phyloP scores from a whole-genome alignment of 1,140 invertebrate species.

The Penaeus japonicus region DNA sequence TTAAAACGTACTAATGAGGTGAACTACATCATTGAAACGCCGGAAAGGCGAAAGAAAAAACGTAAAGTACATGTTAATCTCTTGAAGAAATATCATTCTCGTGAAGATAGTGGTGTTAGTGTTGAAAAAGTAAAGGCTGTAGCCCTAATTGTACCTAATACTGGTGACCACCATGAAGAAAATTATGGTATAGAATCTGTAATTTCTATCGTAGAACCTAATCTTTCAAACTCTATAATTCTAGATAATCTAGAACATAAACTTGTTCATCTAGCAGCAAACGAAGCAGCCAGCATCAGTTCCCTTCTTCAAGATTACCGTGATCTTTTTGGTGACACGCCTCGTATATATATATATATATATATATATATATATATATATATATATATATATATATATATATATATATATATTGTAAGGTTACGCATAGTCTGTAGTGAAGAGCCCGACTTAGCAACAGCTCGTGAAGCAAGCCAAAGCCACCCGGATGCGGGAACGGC shows the following conservation, averaged over 20 bases:
- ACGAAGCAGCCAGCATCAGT: too few relatives aligned
- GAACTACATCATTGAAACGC: neutral
- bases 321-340: neutral
- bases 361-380: too few relatives aligned
- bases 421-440: too few relatives aligned
- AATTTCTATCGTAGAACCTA: neutral
- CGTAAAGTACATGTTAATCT: neutral
- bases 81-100: neutral
- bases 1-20: neutral
- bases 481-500: too few relatives aligned
- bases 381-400: too few relatives aligned
- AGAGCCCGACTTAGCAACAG: too few relatives aligned
- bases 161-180: neutral
- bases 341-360: neutral
- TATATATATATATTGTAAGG: too few relatives aligned
- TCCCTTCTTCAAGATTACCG: neutral
- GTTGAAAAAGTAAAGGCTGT: too few relatives aligned
- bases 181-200: neutral
- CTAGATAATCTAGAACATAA: neutral
- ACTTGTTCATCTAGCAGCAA: too few relatives aligned
- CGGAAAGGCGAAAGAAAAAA: conserved; percentile 6
- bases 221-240: neutral
- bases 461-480: too few relatives aligned
- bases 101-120: neutral
- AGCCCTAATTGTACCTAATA: too few relatives aligned